Evolutionary conservation across 2,113 vertebrate species (phyloP), one percentile per base, ranked within the genome.

Genomic region (Oxygymnocypris stewartii): DNA sequence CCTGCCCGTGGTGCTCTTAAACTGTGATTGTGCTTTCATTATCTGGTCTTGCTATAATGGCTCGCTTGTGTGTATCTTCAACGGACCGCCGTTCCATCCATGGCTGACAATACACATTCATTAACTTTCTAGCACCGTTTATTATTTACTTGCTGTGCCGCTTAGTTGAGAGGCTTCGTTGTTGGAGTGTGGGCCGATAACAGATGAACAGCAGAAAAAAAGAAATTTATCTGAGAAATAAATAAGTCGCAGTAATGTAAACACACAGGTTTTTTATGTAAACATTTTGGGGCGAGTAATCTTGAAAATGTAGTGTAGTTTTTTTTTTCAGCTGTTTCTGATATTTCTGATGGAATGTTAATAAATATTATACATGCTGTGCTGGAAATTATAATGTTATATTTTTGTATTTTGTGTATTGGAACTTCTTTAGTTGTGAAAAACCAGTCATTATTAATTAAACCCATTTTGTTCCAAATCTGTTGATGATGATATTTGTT

Each of bases 11-110:
- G 65, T 44, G 31, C 84, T 89, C 73, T 84, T 65, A 85, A 80
- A 51, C 61, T 37, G 23, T 65, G 73, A 59, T 61, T 84, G 44
- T 57, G 59, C 59, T 84, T 89, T 85, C 59, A 87, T 85, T 89
- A 89, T 89, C 82, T 84, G 77, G 61, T 28, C 47, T 28, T 85
- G 61, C 51, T 86, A 67, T 81, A 81, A 89, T 69, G 85, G 83
- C 44, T 42, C 35, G 59, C 54, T 86, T 61, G 35, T 84, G 67
- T 84, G 75, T 84, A 75, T 84, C 76, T 49, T 80, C 75, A 81
- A 81, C 81, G 69, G 81, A n/a, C 76, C 37, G 54, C 37, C 23
- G 4, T 67, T 84, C 79, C 23, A 61, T 77, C 37, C 28, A 44
- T 20, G 49, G 59, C 44, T 40, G 71, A 74, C 76, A 86, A 57